Evolutionary conservation across 1,140 invertebrate genomes (phyloP).

Genomic region (Rhopalosiphum maidis): DNA sequence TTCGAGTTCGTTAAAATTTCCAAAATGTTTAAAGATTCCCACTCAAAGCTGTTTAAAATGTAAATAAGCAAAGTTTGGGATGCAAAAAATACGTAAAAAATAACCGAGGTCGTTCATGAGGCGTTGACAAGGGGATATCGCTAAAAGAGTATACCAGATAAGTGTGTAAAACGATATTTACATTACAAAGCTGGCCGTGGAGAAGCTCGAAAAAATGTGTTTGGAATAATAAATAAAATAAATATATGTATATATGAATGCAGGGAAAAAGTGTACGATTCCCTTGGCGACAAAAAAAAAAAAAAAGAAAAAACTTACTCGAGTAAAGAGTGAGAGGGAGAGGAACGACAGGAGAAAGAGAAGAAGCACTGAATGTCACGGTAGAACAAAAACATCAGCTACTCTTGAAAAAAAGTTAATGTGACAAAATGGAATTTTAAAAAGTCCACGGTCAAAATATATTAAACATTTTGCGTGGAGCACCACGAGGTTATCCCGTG

Average conservation of each 20-base stretch:
- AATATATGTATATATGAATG: neutral
- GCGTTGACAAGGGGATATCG: slow-evolving; percentile 57
- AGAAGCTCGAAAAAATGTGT: slow-evolving; percentile 49
- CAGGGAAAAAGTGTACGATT: slow-evolving; percentile 31
- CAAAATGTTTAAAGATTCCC: neutral
- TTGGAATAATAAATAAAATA: slow-evolving; percentile 57
- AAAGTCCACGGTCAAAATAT: slow-evolving; percentile 43
- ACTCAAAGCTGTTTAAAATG: slow-evolving; percentile 13
- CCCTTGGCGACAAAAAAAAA: slow-evolving; percentile 46
- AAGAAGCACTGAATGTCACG: slow-evolving; percentile 8
- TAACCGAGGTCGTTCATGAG: slow-evolving; percentile 12
- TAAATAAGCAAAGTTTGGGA: slow-evolving; percentile 42
- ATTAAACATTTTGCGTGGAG: slow-evolving; percentile 44
- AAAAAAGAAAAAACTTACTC: neutral
- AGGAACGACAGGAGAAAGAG: neutral
- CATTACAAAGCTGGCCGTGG: slow-evolving; percentile 54
- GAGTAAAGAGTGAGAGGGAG: neutral
- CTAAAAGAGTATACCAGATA: slow-evolving; percentile 56
- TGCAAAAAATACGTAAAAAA: slow-evolving; percentile 30
- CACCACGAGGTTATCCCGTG: slow-evolving; percentile 38
- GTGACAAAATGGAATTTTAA: slow-evolving; percentile 57
- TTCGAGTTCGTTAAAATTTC: slow-evolving; percentile 12
- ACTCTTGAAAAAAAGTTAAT: slow-evolving; percentile 49
- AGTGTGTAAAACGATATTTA: slow-evolving; percentile 57
- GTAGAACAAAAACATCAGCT: slow-evolving; percentile 48